phyloP scores from a whole-genome alignment of 2,888 invertebrate species.

The Lobophora halterata region DNA sequence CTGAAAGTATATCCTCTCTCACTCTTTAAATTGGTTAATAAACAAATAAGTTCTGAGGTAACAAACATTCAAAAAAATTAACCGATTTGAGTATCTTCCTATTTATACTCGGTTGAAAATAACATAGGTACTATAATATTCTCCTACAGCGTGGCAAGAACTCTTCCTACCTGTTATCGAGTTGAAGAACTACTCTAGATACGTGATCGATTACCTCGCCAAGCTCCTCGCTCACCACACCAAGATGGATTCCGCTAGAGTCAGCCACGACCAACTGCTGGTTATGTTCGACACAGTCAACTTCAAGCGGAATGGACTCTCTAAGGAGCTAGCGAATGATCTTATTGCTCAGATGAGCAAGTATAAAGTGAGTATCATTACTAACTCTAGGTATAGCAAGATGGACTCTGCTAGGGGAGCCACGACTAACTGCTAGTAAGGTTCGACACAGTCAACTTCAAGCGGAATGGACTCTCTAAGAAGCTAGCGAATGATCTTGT shows the following conservation, averaged over 20 bases:
- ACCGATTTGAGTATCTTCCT: too few relatives aligned
- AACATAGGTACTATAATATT: not conserved
- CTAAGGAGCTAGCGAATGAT: slow-evolving; percentile 78
- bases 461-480: slow-evolving; percentile 77
- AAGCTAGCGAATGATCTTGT: slow-evolving; percentile 79
- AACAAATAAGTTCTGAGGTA: too few relatives aligned
- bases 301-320: slow-evolving; percentile 77
- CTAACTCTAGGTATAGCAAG: slow-evolving; percentile 44
- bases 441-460: slow-evolving; percentile 80
- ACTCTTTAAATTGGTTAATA: too few relatives aligned
- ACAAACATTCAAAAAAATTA: too few relatives aligned
- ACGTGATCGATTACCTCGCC: slow-evolving; percentile 82
- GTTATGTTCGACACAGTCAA: slow-evolving; percentile 82
- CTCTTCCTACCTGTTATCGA: slow-evolving; percentile 87
- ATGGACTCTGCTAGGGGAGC: slow-evolving; percentile 57
- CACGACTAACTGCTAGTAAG: slow-evolving; percentile 82
- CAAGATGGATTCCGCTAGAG: slow-evolving; percentile 56
- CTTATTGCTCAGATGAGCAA: slow-evolving; percentile 75
- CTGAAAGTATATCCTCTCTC: too few relatives aligned
- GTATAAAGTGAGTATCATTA: slow-evolving; percentile 79
- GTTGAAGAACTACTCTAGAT: slow-evolving; percentile 85
- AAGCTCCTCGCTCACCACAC: slow-evolving; percentile 70
- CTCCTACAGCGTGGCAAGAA: slow-evolving; percentile 85
- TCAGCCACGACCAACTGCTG: slow-evolving; percentile 80
- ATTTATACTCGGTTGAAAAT: too few relatives aligned